These are phyloP conservation scores for Aleadryas rufinucha DNA, from an alignment of 2,113 vertebrate species.

Conservation along the genomic window DNA sequence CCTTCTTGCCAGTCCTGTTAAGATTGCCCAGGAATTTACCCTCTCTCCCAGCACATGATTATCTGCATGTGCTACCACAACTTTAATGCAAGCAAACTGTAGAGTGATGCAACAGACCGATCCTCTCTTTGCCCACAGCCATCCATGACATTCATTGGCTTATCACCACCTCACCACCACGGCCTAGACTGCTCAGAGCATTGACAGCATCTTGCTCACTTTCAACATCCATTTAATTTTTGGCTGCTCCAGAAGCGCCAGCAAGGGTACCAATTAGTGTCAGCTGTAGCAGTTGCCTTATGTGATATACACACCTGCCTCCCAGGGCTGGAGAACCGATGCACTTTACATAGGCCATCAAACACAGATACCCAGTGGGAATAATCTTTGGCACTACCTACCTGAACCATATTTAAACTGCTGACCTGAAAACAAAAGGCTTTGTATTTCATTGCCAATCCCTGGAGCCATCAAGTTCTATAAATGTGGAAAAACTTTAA, in stretches of 20 bases:
- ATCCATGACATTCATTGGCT: background rate
- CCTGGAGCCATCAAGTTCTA: background rate
- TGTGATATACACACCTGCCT: slow-evolving; percentile 15
- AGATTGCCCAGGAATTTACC: background rate
- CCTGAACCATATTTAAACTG: background rate
- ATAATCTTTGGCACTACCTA: background rate
- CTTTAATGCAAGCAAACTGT: background rate
- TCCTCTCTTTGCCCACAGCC: background rate
- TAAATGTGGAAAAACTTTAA: background rate
- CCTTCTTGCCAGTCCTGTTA: background rate
- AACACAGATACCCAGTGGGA: background rate
- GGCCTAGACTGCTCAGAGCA: background rate
- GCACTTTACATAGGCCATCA: slow-evolving; percentile 39
- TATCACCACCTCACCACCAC: background rate
- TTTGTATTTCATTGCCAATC: slow-evolving; percentile 1
- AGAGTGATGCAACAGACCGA: background rate
- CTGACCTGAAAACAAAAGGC: slow-evolving; percentile 46
- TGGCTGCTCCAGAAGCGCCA: slow-evolving; percentile 5
- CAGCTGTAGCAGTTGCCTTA: slow-evolving; percentile 8
- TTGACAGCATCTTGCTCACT: background rate
- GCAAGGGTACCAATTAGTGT: slow-evolving; percentile 21
- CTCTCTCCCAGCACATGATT: background rate
- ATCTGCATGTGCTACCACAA: background rate
- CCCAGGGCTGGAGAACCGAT: background rate
- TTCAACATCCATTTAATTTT: slow-evolving; percentile 6